Evolutionary conservation across 2,888 invertebrate species (phyloP).

Genomic region (Pediacus dermestoides): DNA sequence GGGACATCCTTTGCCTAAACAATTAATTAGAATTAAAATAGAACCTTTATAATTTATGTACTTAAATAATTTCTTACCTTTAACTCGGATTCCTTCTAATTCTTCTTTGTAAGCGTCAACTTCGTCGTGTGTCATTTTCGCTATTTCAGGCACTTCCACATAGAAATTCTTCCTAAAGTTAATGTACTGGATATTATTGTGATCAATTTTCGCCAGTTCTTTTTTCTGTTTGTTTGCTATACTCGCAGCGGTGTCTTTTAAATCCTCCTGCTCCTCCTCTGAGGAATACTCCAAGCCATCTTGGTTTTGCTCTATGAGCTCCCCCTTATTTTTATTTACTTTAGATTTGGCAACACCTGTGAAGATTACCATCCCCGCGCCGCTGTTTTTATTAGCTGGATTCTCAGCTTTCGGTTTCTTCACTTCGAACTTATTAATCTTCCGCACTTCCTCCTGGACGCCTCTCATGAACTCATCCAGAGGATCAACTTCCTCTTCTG

Average conservation of each 20-base stretch:
- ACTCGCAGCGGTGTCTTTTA: constrained; percentile 85
- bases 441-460: constrained; percentile 76
- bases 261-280: constrained; percentile 93
- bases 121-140: constrained; percentile 84
- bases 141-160: constrained; percentile 93
- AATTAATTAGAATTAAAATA: constrained; percentile 6
- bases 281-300: constrained; percentile 97
- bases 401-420: constrained; percentile 49
- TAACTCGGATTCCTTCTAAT: constrained; percentile 91
- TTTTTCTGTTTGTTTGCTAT: constrained; percentile 88
- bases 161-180: constrained; percentile 88
- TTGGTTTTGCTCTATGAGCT: constrained; percentile 98
- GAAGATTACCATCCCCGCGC: constrained; percentile 75
- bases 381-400: constrained; percentile 51
- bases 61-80: constrained; percentile 56
- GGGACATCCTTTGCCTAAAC: constrained; percentile 77
- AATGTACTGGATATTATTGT: constrained; percentile 80
- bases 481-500: constrained; percentile 86
- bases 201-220: constrained; percentile 91
- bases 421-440: constrained; percentile 70
- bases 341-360: constrained; percentile 83
- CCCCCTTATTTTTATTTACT: constrained; percentile 81
- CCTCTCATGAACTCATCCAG: constrained; percentile 95
- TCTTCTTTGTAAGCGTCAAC: constrained; percentile 83
- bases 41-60: neutral